Conservation (phyloP, 2,797 vertebrate species). For the Spheniscus humboldti region DNA sequence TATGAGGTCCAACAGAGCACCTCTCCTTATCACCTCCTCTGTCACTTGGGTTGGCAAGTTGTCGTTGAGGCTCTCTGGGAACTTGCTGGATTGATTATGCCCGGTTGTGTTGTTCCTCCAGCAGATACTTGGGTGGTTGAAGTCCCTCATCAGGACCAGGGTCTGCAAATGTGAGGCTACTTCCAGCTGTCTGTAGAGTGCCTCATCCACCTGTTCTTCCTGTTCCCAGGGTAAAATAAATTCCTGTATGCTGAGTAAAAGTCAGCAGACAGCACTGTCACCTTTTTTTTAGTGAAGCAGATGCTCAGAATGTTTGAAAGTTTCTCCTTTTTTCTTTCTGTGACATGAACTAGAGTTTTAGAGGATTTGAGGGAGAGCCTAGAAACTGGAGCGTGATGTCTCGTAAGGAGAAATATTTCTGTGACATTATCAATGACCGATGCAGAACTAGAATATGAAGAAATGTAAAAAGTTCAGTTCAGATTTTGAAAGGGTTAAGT, state of each 20-base stretch:
- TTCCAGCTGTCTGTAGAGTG: neutral
- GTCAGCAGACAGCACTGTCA: neutral
- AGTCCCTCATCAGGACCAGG: neutral
- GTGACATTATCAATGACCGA: neutral
- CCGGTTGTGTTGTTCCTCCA: neutral
- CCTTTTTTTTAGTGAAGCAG: neutral
- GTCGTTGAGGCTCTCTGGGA: accelerated
- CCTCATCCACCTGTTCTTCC: neutral
- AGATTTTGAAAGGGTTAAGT: neutral
- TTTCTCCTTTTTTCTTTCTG: neutral
- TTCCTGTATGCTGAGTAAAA: neutral
- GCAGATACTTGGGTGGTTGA: neutral
- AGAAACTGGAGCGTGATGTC: neutral
- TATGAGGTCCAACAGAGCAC: neutral
- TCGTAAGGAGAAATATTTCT: neutral
- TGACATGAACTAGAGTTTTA: neutral
- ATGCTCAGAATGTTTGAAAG: neutral
- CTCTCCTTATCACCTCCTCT: neutral
- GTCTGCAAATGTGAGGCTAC: neutral
- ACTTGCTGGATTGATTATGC: neutral
- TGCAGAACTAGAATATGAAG: neutral
- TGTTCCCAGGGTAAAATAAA: neutral
- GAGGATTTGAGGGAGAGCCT: neutral
- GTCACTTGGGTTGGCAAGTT: neutral
- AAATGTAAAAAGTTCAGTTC: neutral